Evolutionary conservation across 1,140 invertebrate genomes (phyloP), one percentile per base, ranked within the genome.

Genomic region (Trichoplusia ni): DNA sequence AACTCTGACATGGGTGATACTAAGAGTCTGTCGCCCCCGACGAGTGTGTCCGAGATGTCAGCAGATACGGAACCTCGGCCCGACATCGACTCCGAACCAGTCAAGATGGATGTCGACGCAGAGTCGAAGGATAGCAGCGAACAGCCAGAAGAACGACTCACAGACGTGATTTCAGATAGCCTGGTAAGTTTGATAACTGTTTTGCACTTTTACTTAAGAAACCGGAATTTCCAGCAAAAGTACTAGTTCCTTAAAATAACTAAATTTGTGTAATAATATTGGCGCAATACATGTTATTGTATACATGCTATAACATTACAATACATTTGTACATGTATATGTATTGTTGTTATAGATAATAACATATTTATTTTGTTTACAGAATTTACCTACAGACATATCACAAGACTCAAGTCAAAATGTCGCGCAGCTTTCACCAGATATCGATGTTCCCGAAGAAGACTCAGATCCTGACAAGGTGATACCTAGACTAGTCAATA

Each of bases 401-500:
- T 69, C 68, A 5, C 64, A 69, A 47, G 66, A 77, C 35, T 75
- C 65, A 7, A 69, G 31, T 63, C 63, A 74, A 56, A 69, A 64
- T 6, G 14, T 60, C 0, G 46, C 59, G 4, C 81, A 61, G 73
- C 77, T 61, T 47, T 33, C 40, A 2, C 40, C 56, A 23, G 19
- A 21, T n/a, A n/a, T n/a, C n/a, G n/a, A n/a, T 16, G 23, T 46
- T 21, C 42, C 49, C 6, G 35, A 40, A 14, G 53, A 63, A 16
- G 25, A 37, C 9, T 69, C 76, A 18, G 72, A 61, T 31, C 44
- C 59, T 64, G 75, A 79, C n/a, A 95, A 95, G 88, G 91, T 94
- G 62, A 95, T 95, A 86, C 94, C 94, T 64, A 91, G 93, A 81
- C 84, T 95, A 84, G 92, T 94, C 46, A 94, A 95, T 77, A 85